phyloP scores from a whole-genome alignment of 1,140 invertebrate genomes.

The Camponotus floridanus region DNA sequence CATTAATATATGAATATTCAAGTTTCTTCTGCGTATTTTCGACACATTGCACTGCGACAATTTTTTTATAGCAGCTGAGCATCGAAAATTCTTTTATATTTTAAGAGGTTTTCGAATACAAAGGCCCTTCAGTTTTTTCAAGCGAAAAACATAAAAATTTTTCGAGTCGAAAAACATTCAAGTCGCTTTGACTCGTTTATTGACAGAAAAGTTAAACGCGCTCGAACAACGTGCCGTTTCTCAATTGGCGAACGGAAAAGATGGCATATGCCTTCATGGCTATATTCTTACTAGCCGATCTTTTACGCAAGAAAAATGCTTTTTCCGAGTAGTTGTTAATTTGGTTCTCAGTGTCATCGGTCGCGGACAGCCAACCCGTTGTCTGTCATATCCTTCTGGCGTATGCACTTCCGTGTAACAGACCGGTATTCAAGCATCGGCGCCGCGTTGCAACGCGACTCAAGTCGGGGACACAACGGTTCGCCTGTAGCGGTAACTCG shows the following conservation, averaged over 20 bases:
- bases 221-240: neutral
- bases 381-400: constrained; percentile 62
- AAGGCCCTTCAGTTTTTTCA: too few relatives aligned
- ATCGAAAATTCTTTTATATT: too few relatives aligned
- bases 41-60: too few relatives aligned
- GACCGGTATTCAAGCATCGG: constrained; percentile 71
- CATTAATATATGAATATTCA: too few relatives aligned
- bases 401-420: constrained; percentile 78
- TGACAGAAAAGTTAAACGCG: neutral
- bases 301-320: constrained; percentile 66
- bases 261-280: constrained; percentile 2
- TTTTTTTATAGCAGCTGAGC: too few relatives aligned
- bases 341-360: constrained; percentile 72
- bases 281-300: constrained; percentile 30
- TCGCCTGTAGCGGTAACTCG: constrained; percentile 75
- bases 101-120: too few relatives aligned
- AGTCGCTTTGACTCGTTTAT: too few relatives aligned
- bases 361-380: constrained; percentile 75
- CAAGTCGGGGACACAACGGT: constrained; percentile 71
- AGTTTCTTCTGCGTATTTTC: too few relatives aligned
- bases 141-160: too few relatives aligned
- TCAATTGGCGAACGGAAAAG: neutral
- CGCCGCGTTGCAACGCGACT: constrained; percentile 57
- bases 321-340: constrained; percentile 74
- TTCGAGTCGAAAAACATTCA: too few relatives aligned